A percentile compares a stretch with the other conserved stretches of the same genome.
Evolutionary conservation across 2,888 invertebrate species (phyloP).

Genomic region (Eurois occulta): DNA sequence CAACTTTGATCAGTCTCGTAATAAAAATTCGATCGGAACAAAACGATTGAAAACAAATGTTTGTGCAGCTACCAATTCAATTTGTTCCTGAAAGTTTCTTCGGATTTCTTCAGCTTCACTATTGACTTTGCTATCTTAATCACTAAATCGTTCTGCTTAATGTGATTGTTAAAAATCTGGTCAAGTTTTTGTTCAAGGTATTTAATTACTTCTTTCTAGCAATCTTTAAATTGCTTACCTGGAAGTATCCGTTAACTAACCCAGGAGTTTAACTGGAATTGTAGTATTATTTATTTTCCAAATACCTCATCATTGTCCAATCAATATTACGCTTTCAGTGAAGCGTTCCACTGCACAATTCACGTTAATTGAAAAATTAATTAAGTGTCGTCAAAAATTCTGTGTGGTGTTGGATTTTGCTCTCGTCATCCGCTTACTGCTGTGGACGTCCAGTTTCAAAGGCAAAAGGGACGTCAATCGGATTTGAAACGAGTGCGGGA

Average conservation of each 20-base stretch:
- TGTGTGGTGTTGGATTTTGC: background rate
- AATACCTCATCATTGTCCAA: background rate
- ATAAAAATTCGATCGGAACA: conserved; percentile 21
- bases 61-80: conserved; percentile 36
- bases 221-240: background rate
- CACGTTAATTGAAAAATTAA: conserved; percentile 6
- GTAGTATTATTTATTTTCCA: background rate
- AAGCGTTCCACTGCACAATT: background rate
- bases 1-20: conserved; percentile 26
- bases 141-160: background rate
- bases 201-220: background rate
- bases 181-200: background rate
- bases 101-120: conserved; percentile 9
- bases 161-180: conserved; percentile 19
- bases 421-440: conserved; percentile 5
- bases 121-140: conserved; percentile 29
- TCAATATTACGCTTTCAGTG: background rate
- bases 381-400: background rate
- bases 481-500: conserved; percentile 3
- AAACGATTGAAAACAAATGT: conserved; percentile 48
- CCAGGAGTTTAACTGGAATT: background rate
- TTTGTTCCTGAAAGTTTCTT: conserved; percentile 18
- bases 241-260: background rate
- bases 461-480: conserved; percentile 21
- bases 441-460: conserved; percentile 31